These are phyloP conservation scores for Grapholita molesta DNA, from an alignment of 1,140 invertebrate genomes.

Conservation along the genomic window DNA sequence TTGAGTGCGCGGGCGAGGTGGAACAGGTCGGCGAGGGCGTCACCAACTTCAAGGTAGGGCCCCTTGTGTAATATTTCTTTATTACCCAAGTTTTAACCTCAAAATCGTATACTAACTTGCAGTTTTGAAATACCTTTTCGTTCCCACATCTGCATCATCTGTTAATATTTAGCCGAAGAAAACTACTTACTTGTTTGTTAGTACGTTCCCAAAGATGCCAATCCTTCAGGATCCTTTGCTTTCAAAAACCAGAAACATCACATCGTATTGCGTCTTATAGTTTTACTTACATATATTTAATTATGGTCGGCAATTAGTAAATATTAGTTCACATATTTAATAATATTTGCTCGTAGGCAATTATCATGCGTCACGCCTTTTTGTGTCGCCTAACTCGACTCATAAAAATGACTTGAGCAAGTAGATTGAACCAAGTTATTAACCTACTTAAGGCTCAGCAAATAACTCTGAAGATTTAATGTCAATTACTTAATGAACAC, in stretches of 20 bases:
- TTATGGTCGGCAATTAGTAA: neutral
- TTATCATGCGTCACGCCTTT: neutral
- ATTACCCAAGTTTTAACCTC: no score
- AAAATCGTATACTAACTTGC: no score
- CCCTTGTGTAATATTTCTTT: no score
- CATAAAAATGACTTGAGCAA: neutral
- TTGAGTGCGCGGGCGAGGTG: conserved; percentile 92
- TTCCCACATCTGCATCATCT: no score
- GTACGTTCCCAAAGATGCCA: no score
- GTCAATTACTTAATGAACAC: conserved; percentile 6
- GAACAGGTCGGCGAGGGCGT: conserved; percentile 90
- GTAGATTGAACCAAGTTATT: neutral
- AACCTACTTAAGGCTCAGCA: conserved; percentile 5
- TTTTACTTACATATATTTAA: neutral
- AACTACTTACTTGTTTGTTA: no score
- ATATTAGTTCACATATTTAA: neutral
- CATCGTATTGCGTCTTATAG: neutral
- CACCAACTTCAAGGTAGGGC: conserved; percentile 89
- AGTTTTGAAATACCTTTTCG: no score
- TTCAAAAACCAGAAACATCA: neutral
- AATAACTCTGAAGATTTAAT: conserved; percentile 11
- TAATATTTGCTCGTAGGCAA: neutral
- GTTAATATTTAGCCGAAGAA: no score
- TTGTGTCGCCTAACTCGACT: neutral
- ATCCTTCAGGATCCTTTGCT: no score